Evolutionary conservation across 2,797 vertebrate species (phyloP), one percentile per base, ranked within the genome.

Genomic region (Neosalanx taihuensis): DNA sequence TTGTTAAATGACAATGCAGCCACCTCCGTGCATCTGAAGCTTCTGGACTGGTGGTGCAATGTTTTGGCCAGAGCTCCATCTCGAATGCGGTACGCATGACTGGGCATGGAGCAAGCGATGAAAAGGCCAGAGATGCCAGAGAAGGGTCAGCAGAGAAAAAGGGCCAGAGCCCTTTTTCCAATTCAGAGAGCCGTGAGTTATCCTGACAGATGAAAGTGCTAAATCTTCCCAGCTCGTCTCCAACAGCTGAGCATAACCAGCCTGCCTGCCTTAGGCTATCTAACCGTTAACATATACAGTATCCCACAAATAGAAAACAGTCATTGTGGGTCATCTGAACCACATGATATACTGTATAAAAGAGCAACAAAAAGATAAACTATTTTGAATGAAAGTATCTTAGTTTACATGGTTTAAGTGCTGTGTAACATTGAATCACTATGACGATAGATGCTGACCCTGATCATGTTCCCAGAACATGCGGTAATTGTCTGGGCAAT

Each of bases 111-210:
- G 31, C 68, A 65, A 23, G 56, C 46, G 41, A 23, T 51, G 46
- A 73, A 78, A 72, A 76, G 58, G 46, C 51, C 59, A 23, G 41
- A 35, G 51, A 77, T 77, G 58, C 71, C 63, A 65, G 18, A 10
- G 51, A 65, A 35, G 35, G 56, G 23, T 63, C 26, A 15, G 15
- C 31, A n/a, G 66, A 46, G 37, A 69, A 18, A 33, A 26, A 65
- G 63, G 30, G 72, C 60, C 57, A 66, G 56, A 23, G 23, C 20
- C 63, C 26, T 56, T 67, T 31, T 61, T 41, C 59, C 46, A 33
- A 13, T 57, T 15, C 63, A 33, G 37, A 64, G 59, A 69, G 49
- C 30, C 41, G 20, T 64, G 65, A 66, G 51, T 17, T 64, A 31
- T 12, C 5, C 59, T 68, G 71, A 76, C 72, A 80, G 74, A 80